Evolutionary conservation across 2,113 vertebrate species (phyloP).

Genomic region (Boleophthalmus pectinirostris): DNA sequence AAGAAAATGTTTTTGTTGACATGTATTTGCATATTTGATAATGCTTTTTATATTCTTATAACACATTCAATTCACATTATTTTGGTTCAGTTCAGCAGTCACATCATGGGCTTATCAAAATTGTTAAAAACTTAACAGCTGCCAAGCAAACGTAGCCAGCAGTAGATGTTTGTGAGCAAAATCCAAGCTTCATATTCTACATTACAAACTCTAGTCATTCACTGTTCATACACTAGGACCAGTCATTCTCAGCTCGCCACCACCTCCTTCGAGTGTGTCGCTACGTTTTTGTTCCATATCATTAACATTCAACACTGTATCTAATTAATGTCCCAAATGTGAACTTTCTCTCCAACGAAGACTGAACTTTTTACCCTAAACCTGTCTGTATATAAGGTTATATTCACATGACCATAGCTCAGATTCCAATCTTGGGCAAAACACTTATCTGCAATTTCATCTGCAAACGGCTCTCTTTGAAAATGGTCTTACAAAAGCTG

Average conservation of each 20-base stretch:
- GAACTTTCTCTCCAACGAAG: constrained; percentile 25
- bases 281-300: constrained; percentile 22
- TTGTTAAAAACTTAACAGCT: too few relatives aligned
- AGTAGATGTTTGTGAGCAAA: neutral
- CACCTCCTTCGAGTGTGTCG: neutral
- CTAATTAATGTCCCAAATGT: constrained; percentile 26
- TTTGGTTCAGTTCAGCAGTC: too few relatives aligned
- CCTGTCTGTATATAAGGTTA: neutral
- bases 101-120: too few relatives aligned
- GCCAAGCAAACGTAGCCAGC: too few relatives aligned
- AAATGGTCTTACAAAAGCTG: constrained; percentile 37
- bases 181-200: neutral
- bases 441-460: constrained; percentile 43
- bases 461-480: constrained; percentile 30
- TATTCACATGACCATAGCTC: constrained; percentile 50
- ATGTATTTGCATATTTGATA: too few relatives aligned
- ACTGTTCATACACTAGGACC: neutral
- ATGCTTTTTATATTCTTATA: too few relatives aligned
- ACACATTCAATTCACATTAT: too few relatives aligned
- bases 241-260: neutral
- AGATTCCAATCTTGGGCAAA: constrained; percentile 66
- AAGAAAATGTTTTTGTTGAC: too few relatives aligned
- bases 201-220: neutral
- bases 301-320: neutral
- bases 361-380: constrained; percentile 36